Evolutionary conservation across 2,888 invertebrate species (phyloP).

Genomic region (Pristionchus arcanus): DNA sequence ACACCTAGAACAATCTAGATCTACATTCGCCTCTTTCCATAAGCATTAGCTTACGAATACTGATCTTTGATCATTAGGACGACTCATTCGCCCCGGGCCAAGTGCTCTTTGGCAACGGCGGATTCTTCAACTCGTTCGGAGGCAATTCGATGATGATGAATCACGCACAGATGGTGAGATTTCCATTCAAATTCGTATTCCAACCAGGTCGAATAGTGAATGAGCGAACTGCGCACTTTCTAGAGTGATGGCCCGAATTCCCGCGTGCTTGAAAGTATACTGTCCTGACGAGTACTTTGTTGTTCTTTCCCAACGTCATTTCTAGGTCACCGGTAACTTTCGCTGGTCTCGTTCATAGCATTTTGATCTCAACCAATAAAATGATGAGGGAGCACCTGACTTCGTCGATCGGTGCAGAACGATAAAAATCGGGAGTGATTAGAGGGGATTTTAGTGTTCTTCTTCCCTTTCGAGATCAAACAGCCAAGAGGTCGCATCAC

Average conservation of each 20-base stretch:
- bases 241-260: neutral
- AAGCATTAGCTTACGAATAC: neutral
- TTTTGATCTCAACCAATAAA: neutral
- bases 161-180: neutral
- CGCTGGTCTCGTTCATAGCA: conserved; percentile 32
- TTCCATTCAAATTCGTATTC: neutral
- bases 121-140: conserved; percentile 19
- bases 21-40: too few species aligned
- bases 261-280: too few species aligned
- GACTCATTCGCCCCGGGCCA: conserved; percentile 9
- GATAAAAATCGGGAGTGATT: neutral
- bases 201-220: too few species aligned
- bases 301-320: neutral
- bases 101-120: conserved; percentile 36
- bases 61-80: neutral
- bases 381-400: neutral
- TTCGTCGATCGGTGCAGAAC: neutral
- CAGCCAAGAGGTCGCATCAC: neutral
- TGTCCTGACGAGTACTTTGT: neutral
- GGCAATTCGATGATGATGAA: neutral
- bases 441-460: neutral
- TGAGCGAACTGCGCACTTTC: too few species aligned
- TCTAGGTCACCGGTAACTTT: conserved; percentile 1
- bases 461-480: conserved; percentile 28
- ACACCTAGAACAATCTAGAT: too few species aligned